These are phyloP conservation scores for Crepidodera aurea DNA, from an alignment of 2,888 invertebrate species.

Conservation along the genomic window DNA sequence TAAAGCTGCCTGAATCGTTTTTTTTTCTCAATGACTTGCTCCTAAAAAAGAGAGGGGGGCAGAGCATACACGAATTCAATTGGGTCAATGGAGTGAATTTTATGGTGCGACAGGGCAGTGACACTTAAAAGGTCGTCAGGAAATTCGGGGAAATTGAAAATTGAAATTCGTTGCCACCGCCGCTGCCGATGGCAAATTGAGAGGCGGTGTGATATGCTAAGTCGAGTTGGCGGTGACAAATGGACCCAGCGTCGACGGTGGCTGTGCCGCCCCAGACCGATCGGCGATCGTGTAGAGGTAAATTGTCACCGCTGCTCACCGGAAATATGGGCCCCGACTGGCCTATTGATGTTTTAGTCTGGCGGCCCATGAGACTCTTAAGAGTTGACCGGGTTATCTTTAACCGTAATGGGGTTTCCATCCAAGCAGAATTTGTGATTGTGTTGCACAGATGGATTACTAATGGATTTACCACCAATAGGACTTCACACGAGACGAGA, in stretches of 20 bases:
- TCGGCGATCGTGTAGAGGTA: conserved; percentile 62
- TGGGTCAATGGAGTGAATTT: conserved; percentile 44
- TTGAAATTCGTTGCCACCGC: conserved; percentile 48
- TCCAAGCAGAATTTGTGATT: too few species aligned
- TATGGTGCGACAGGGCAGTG: conserved; percentile 38
- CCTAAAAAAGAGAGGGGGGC: neutral
- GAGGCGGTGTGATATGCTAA: conserved; percentile 53
- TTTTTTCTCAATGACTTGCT: too few species aligned
- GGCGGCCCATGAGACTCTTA: neutral
- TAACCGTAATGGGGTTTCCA: neutral
- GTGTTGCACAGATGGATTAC: too few species aligned
- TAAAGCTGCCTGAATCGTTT: too few species aligned
- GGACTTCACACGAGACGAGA: too few species aligned
- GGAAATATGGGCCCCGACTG: conserved; percentile 45
- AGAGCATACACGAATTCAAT: neutral
- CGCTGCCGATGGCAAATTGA: conserved; percentile 59
- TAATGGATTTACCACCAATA: too few species aligned
- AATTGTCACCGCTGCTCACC: conserved; percentile 42
- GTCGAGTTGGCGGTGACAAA: conserved; percentile 50
- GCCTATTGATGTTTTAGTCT: conserved; percentile 34
- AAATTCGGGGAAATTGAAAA: conserved; percentile 47
- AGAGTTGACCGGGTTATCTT: neutral
- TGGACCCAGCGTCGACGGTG: conserved; percentile 42
- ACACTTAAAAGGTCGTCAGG: conserved; percentile 45
- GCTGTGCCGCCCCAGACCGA: conserved; percentile 53